Evolutionary conservation across 2,888 invertebrate genomes (phyloP), one percentile per base, ranked within the genome.

Genomic region (Apamea sordens): DNA sequence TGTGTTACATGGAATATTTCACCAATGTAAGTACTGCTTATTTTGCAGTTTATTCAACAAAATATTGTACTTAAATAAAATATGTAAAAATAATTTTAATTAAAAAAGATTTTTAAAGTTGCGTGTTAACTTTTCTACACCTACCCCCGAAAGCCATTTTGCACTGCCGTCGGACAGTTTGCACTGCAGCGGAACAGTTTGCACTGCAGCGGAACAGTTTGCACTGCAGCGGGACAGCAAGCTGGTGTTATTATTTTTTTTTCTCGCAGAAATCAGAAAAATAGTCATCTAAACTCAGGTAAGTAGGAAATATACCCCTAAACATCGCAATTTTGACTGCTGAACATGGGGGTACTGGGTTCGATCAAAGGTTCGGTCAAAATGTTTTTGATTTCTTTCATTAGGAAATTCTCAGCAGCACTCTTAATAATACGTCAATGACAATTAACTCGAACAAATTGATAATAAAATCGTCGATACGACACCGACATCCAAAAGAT

Each of bases 401-500:
- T 59, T 11, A 56, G 56, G n/a, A 59, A 59, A n/a, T 59, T 59
- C n/a, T 11, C 56, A 59, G n/a, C 56, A 59, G 24, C n/a, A 59
- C n/a, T 59, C n/a, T 5, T 4, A n/a, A 5, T 11, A 59, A 59
- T 11, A n/a, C 56, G 4, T n/a, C n/a, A 59, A n/a, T n/a, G 56
- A 56, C 24, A 24, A 56, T n/a, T 4, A 56, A 0, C 56, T 56
- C 24, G 11, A n/a, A 56, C 21, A 10, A 24, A 56, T 4, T 21
- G 21, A 56, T 24, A 56, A 24, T 53, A 7, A 53, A 24, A 56
- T n/a, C 10, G n/a, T 83, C 47, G 65, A 82, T 69, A 86, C 28
- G 15, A 8, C 5, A 36, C 13, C 11, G 5, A 36, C 10, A 13
- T 64, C 21, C 21, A 47, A 47, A 24, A 56, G 2, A 18, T 0